phyloP scores from a whole-genome alignment of 2,113 vertebrate species.

The Pseudorasbora parva region DNA sequence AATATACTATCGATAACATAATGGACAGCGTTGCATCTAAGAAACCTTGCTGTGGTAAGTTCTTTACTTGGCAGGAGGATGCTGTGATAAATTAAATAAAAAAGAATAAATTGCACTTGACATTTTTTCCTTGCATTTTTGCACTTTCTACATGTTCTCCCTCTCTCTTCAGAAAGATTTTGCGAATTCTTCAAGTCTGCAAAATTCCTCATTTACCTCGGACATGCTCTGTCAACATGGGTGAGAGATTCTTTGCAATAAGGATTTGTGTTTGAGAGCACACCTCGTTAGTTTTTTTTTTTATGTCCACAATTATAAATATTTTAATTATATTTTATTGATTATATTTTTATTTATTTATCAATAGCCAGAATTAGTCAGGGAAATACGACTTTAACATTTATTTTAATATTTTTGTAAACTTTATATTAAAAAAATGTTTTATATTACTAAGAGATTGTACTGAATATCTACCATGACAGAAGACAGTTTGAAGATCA shows the following conservation, averaged over 20 bases:
- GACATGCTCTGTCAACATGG: conserved; percentile 94
- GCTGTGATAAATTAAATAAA: too few species aligned
- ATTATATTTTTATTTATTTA: background rate
- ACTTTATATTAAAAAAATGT: too few species aligned
- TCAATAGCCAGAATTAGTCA: background rate
- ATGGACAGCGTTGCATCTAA: conserved; percentile 71
- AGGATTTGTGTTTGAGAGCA: background rate
- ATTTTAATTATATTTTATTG: background rate
- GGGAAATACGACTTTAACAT: background rate
- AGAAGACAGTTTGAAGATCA: background rate
- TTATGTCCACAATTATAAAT: background rate
- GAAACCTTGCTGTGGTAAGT: conserved; percentile 73
- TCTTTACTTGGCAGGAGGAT: background rate
- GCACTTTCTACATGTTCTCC: too few species aligned
- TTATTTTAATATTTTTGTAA: too few species aligned
- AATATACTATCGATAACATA: background rate
- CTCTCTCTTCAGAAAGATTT: conserved; percentile 77
- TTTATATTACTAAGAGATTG: too few species aligned
- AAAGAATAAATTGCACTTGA: background rate
- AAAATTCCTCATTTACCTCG: conserved; percentile 93
- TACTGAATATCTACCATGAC: background rate
- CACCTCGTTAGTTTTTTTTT: background rate
- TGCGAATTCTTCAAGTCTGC: conserved; percentile 85
- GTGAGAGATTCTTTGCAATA: conserved; percentile 76
- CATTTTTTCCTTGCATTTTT: background rate